These are phyloP conservation scores for Sialis lutaria DNA, from an alignment of 2,888 invertebrate genomes.

Conservation along the genomic window DNA sequence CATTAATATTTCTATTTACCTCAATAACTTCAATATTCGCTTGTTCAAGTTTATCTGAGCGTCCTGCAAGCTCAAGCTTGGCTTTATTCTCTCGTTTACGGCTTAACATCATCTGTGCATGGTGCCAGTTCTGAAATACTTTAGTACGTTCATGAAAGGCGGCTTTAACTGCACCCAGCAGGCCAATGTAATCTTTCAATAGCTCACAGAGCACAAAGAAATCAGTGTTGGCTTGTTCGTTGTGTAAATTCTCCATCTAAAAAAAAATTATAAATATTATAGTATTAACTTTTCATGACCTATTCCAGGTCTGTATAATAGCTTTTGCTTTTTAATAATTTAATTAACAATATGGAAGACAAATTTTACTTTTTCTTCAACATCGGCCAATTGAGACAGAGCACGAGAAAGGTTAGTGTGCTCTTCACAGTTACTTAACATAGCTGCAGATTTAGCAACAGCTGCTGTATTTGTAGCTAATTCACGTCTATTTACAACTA, in stretches of 20 bases:
- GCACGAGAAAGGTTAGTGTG: conserved; percentile 82
- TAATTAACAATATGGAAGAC: background rate
- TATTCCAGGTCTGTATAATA: background rate
- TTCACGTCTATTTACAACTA: conserved; percentile 76
- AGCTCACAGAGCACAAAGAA: conserved; percentile 87
- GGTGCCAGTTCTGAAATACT: conserved; percentile 95
- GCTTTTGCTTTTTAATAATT: background rate
- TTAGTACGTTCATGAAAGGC: conserved; percentile 58
- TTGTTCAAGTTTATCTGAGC: conserved; percentile 77
- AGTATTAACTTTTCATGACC: background rate
- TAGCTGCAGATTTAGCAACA: conserved; percentile 74
- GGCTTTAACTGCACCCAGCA: conserved; percentile 82
- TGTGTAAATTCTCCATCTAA: conserved; percentile 69
- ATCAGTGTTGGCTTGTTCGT: conserved; percentile 89
- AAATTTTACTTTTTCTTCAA: conserved; percentile 48
- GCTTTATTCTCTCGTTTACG: conserved; percentile 90
- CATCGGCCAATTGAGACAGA: conserved; percentile 76
- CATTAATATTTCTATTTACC: conserved; percentile 28
- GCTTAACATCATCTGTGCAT: conserved; percentile 84
- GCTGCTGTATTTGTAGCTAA: conserved; percentile 60
- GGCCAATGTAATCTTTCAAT: conserved; percentile 82
- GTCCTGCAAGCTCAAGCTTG: conserved; percentile 76
- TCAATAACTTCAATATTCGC: conserved; percentile 85
- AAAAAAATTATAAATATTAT: conserved; percentile 9
- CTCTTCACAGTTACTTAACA: conserved; percentile 85